Conservation (phyloP, 2,113 vertebrate genomes). For the Syngnathus floridae region DNA sequence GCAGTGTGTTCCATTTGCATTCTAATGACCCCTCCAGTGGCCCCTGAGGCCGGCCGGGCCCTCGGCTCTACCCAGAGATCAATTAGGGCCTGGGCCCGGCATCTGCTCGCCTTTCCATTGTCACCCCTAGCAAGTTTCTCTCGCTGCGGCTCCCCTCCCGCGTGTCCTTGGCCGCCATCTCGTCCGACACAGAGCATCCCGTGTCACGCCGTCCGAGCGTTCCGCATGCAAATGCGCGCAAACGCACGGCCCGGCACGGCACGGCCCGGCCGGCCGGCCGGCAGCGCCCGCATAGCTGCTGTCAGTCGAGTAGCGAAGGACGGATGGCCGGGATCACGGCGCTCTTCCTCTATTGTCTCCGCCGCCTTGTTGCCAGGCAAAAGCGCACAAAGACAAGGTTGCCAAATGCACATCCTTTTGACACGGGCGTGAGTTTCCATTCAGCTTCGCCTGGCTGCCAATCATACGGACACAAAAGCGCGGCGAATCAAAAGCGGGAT, state of each 20-base stretch:
- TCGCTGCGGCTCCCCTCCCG: slow-evolving; percentile 31
- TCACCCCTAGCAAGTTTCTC: slow-evolving; percentile 39
- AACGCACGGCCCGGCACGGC: slow-evolving; percentile 19
- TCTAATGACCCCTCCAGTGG: slow-evolving; percentile 70
- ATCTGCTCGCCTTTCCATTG: slow-evolving; percentile 48
- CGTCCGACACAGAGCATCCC: neutral
- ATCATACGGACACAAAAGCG: slow-evolving; percentile 49
- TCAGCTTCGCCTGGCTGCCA: slow-evolving; percentile 48
- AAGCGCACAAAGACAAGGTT: slow-evolving; percentile 45
- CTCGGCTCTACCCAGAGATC: slow-evolving; percentile 72
- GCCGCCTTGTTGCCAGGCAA: slow-evolving; percentile 43
- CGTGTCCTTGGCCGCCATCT: slow-evolving; percentile 33
- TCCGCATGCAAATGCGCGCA: slow-evolving; percentile 8
- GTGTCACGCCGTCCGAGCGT: neutral
- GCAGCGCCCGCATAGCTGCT: too few species aligned
- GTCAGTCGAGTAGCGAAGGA: slow-evolving; percentile 25
- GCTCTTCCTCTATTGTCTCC: slow-evolving; percentile 19
- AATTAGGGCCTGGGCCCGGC: slow-evolving; percentile 65
- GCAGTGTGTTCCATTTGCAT: slow-evolving; percentile 70
- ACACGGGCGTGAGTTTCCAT: slow-evolving; percentile 33
- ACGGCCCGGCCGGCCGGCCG: slow-evolving; percentile 12
- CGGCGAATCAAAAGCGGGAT: slow-evolving; percentile 27
- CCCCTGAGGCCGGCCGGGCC: slow-evolving; percentile 68
- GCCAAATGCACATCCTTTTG: slow-evolving; percentile 48
- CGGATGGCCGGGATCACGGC: slow-evolving; percentile 27